Base-by-base conservation (phyloP, 1,140 invertebrate genomes). In the Akabosia matsudoensis region DNA sequence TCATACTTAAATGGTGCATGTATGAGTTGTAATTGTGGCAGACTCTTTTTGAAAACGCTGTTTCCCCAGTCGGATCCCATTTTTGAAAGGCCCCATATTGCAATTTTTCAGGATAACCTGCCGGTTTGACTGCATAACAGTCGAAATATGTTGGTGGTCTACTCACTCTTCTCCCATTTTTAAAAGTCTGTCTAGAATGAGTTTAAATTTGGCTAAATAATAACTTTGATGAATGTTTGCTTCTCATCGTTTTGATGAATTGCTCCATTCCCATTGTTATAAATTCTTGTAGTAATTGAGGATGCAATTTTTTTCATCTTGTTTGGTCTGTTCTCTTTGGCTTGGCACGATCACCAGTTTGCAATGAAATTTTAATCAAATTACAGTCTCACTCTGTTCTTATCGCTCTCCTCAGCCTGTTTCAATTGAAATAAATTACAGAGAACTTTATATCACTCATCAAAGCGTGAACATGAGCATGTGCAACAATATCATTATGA, bases 51-150 rank as follows among this genome's bases (percentile, higher is more conserved):
- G 61, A 31, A 67, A n/a, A 31, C 61, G 61, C 4, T 30, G 28
- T n/a, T 31, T 31, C 61, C 61, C 31, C 61, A 31, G 61, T 67
- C 10, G 61, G 61, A 67, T 31, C n/a, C 61, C 61, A 67, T 30
- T 67, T 67, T 67, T 67, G 13, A n/a, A 61, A 10, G 37, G 37
- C 54, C 54, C 37, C 18, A 45, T 10, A 45, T 18, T 18, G 37
- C 18, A 45, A 45, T 45, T 18, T 45, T 18, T 45, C 7, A 45
- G 37, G 18, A 45, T 45, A 10, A 18, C 37, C 18, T 18, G n/a
- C n/a, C n/a, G n/a, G n/a, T n/a, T n/a, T n/a, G n/a, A n/a, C n/a
- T n/a, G n/a, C n/a, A 61, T 61, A 61, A 61, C 37, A 45, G 37
- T 45, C 7, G 18, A 45, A 7, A 18, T 45, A 24, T 56, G 54